Evolutionary conservation across 2,888 invertebrate species (phyloP).

Genomic region (Gortyna flavago): DNA sequence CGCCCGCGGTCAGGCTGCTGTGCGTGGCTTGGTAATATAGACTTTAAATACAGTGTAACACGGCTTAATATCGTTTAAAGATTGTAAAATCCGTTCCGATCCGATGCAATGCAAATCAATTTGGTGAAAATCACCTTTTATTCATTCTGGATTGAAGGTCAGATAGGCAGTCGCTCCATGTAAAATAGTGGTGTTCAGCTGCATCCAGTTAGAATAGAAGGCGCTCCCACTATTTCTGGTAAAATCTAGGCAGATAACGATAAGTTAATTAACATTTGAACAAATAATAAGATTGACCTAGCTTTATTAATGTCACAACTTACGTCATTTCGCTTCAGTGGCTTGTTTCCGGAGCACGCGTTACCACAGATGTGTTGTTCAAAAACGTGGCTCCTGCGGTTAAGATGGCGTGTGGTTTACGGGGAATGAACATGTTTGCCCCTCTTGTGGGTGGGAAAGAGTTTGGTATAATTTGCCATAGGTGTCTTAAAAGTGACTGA

Average conservation of each 20-base stretch:
- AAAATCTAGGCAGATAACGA: background rate
- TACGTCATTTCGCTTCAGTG: constrained; percentile 5
- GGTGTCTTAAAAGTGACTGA: background rate
- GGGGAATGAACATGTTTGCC: background rate
- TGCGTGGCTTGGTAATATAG: too few species aligned
- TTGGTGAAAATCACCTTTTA: too few species aligned
- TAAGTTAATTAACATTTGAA: background rate
- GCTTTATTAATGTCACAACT: background rate
- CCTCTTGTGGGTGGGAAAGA: background rate
- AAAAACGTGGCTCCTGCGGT: constrained; percentile 10
- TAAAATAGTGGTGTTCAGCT: too few species aligned
- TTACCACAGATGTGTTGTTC: constrained; percentile 10
- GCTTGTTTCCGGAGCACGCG: constrained; percentile 6
- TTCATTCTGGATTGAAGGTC: too few species aligned
- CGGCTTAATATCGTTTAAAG: too few species aligned
- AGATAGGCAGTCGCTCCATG: too few species aligned
- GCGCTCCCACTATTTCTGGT: background rate
- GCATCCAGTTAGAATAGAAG: background rate
- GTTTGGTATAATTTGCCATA: background rate
- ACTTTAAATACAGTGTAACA: too few species aligned
- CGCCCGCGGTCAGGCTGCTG: too few species aligned
- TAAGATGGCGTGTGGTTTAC: background rate
- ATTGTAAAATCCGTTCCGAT: too few species aligned
- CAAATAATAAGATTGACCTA: background rate
- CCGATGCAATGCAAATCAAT: too few species aligned